Evolutionary conservation across 2,113 vertebrate species (phyloP), one percentile per base, ranked within the genome.

Genomic region (Ptilonorhynchus violaceus): DNA sequence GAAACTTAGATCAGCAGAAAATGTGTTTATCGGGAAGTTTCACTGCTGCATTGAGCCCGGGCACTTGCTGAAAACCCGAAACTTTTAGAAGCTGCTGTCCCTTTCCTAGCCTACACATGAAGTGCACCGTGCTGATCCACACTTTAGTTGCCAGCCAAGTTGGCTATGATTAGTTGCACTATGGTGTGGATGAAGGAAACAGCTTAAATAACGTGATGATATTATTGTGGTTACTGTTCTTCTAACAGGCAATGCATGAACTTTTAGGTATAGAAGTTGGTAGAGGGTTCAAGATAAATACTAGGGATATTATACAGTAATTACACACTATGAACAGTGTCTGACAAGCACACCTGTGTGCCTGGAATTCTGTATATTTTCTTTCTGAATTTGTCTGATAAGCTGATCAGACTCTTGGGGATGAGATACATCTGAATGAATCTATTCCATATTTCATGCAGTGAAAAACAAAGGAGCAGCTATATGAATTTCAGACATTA

Each of bases 111-210:
- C 44, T 63, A 19, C 24, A 31, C 0, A 0, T 39, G 23, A 63
- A 55, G 30, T 28, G 30, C 42, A 28, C 10, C 0, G 0, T 12
- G 18, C 63, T 62, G 49, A 47, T 18, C 23, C 2, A 2, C 37
- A 25, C 2, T 73, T n/a, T 5, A 60, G 42, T 27, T 77, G 22
- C 35, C 58, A 72, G 20, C 15, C 15, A 11, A 5, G 20, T 18
- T 4, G 1, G 3, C 37, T 74, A 25, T 25, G 52, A 52, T 22
- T 85, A 58, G 12, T 18, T 49, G 22, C 15, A 70, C 28, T 89
- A 7, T 20, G 7, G 13, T 52, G 30, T 6, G 15, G 49, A n/a
- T 23, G 59, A 77, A 66, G 23, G 24, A 70, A 81, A 78, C 11
- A 46, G 20, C 41, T 79, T 69, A 69, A 88, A 81, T 13, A 74